Percentiles rank a stretch among this genome's conserved stretches.
phyloP scores from a whole-genome alignment of 2,113 vertebrate species.

The Caracal caracal region DNA sequence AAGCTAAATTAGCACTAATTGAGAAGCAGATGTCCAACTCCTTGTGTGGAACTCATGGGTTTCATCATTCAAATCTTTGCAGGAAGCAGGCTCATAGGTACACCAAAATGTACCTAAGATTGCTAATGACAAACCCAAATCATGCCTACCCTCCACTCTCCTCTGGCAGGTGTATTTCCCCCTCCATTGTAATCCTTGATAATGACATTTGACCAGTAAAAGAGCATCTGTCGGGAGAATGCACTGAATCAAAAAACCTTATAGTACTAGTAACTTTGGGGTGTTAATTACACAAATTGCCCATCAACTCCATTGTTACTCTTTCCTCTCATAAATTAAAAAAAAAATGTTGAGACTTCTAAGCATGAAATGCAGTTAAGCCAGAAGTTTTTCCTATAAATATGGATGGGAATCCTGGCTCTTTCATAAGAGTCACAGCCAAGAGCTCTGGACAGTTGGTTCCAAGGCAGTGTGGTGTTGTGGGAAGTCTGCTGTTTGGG shows the following conservation, averaged over 20 bases:
- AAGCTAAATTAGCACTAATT: conserved; percentile 79
- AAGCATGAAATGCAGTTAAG: conserved; percentile 44
- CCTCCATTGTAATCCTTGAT: conserved; percentile 50
- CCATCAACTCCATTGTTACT: conserved; percentile 77
- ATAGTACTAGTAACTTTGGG: conserved; percentile 70
- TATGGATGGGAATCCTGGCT: conserved; percentile 23
- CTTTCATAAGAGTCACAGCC: neutral
- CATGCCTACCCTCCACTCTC: neutral
- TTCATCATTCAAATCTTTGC: conserved; percentile 62
- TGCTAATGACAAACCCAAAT: neutral
- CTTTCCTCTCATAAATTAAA: conserved; percentile 69
- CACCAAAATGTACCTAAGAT: conserved; percentile 47
- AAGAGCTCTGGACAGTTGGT: neutral
- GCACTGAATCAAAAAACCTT: conserved; percentile 58
- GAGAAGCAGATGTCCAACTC: conserved; percentile 74
- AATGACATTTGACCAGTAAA: conserved; percentile 71
- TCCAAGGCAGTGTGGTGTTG: rapidly evolving
- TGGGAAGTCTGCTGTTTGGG: neutral
- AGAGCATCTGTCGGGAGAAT: conserved; percentile 75
- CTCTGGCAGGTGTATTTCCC: neutral
- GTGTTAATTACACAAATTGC: conserved; percentile 83
- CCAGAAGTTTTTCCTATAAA: conserved; percentile 62
- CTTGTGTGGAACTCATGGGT: conserved; percentile 64
- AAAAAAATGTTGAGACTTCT: conserved; percentile 59
- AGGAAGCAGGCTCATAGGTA: conserved; percentile 61